Evolutionary conservation across 2,888 invertebrate genomes (phyloP).

Genomic region (Sympetrum striolatum): DNA sequence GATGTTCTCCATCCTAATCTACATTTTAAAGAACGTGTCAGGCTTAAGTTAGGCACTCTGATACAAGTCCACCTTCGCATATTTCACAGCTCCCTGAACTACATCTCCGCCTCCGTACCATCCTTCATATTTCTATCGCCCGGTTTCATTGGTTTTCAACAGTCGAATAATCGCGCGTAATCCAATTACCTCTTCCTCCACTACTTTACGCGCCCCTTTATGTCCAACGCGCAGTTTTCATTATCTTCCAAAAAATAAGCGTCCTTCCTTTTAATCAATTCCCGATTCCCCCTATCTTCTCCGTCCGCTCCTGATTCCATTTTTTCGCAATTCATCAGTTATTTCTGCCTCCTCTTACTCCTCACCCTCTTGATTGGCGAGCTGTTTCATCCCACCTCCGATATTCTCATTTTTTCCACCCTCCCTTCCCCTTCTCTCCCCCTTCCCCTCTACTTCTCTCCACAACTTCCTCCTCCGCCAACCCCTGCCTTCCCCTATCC

Average conservation of each 20-base stretch:
- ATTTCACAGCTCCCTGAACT: not conserved
- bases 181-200: not conserved
- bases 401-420: not conserved
- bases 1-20: too few species aligned
- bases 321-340: not conserved
- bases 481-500: too few species aligned
- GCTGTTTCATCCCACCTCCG: not conserved
- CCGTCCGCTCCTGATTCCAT: not conserved
- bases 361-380: not conserved
- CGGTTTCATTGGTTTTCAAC: not conserved
- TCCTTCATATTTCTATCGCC: not conserved
- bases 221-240: not conserved
- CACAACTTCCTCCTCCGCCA: too few species aligned
- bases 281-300: not conserved
- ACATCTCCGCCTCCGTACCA: not conserved
- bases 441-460: too few species aligned
- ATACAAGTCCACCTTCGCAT: not conserved
- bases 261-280: not conserved
- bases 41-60: not conserved
- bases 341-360: not conserved
- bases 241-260: not conserved
- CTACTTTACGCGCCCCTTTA: not conserved
- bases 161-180: not conserved
- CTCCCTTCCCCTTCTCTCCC: not conserved
- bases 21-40: too few species aligned